Conservation (phyloP, 2,797 vertebrate genomes). For the Ceyx erithaca region DNA sequence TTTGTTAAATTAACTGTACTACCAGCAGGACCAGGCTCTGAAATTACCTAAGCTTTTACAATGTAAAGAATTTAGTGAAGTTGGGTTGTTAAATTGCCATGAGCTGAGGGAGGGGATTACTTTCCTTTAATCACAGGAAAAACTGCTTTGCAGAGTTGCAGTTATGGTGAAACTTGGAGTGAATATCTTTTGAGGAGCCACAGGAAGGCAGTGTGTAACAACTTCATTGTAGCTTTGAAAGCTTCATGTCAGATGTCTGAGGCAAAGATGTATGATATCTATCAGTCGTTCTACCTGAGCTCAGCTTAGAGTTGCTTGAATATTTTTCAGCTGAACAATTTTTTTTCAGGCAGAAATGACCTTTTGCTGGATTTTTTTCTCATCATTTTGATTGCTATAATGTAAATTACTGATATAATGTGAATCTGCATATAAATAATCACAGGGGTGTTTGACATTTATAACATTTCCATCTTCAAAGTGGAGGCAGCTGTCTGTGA, state of each 20-base stretch:
- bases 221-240: background rate
- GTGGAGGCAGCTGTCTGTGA: background rate
- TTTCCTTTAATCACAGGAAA: background rate
- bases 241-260: fast-evolving
- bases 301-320: background rate
- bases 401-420: background rate
- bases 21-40: background rate
- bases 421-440: background rate
- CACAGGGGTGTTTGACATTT: background rate
- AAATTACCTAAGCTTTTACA: background rate
- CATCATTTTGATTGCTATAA: background rate
- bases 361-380: background rate
- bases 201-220: slow-evolving; percentile 56
- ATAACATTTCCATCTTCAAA: slow-evolving; percentile 7
- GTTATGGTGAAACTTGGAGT: background rate
- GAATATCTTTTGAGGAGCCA: slow-evolving; percentile 46
- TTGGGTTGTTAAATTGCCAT: background rate
- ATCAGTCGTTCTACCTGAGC: background rate
- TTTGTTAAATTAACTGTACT: background rate
- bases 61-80: background rate
- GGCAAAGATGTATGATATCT: background rate
- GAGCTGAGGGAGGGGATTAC: background rate
- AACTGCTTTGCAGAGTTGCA: background rate
- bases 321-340: background rate
- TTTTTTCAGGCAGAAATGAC: background rate